A percentile compares a stretch with the other conserved stretches of the same genome.
phyloP scores from a whole-genome alignment of 2,888 invertebrate genomes.

The Molorchus minor region DNA sequence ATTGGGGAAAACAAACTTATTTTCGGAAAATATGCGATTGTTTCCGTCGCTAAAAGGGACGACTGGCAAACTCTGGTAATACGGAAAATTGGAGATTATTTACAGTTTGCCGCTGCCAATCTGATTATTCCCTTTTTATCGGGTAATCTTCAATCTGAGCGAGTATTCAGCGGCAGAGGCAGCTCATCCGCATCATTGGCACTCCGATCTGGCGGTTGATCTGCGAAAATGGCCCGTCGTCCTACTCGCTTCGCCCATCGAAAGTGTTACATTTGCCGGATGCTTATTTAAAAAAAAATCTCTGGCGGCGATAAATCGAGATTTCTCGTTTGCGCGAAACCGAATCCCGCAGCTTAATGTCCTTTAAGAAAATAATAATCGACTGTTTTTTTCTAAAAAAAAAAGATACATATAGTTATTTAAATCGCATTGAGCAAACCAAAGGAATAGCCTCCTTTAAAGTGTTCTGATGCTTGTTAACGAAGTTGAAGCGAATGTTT shows the following conservation, averaged over 20 bases:
- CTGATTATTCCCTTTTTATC: constrained; percentile 40
- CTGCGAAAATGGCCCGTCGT: constrained; percentile 24
- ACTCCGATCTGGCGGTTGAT: constrained; percentile 29
- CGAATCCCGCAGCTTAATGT: no score
- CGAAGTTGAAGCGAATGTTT: no score
- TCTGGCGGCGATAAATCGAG: constrained; percentile 8
- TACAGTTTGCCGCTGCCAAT: constrained; percentile 26
- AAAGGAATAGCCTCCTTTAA: no score
- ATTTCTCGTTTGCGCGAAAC: no score
- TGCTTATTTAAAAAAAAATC: constrained; percentile 33
- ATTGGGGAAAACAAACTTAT: constrained; percentile 48
- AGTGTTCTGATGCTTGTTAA: no score
- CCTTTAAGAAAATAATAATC: no score
- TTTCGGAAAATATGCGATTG: constrained; percentile 33
- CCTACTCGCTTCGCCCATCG: constrained; percentile 21
- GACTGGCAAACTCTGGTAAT: constrained; percentile 19
- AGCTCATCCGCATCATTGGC: constrained; percentile 36
- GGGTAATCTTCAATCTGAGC: constrained; percentile 46
- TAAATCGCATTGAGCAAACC: no score
- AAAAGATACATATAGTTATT: no score
- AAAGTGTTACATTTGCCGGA: constrained; percentile 37
- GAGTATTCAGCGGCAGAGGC: constrained; percentile 54
- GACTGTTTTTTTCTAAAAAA: no score
- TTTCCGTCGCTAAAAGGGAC: constrained; percentile 10
- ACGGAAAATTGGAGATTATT: constrained; percentile 30